Conservation (phyloP, 2,113 vertebrate species). For the cat (Felis catus) region DNA sequence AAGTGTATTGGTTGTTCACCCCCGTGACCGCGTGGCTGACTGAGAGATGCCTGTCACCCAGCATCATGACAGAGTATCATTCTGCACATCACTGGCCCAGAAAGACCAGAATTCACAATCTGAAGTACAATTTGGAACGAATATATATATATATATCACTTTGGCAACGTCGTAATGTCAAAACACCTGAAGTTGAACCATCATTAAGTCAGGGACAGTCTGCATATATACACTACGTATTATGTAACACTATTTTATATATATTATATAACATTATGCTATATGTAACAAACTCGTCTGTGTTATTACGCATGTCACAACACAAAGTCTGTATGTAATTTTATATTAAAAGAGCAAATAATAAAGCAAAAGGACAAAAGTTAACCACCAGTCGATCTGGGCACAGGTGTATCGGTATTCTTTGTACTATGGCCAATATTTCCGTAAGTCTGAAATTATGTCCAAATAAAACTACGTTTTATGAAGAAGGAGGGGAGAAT, state of each 20-base stretch:
- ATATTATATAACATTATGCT: not conserved
- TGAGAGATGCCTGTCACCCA: not conserved
- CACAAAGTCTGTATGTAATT: not conserved
- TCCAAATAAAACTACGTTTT: not conserved
- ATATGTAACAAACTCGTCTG: not conserved
- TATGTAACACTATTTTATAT: not conserved
- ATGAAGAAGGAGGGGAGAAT: not conserved
- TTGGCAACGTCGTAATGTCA: not conserved
- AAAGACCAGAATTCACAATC: not conserved
- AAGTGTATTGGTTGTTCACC: not conserved
- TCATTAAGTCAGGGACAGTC: not conserved
- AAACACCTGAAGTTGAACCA: not conserved
- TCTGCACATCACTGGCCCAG: not conserved
- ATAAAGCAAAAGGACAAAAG: not conserved
- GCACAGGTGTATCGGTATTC: not conserved
- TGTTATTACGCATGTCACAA: not conserved
- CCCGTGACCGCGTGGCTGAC: not conserved
- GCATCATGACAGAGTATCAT: not conserved
- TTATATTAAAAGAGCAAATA: not conserved
- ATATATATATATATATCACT: not conserved
- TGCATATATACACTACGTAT: not conserved
- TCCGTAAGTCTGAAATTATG: not conserved
- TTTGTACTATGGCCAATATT: not conserved
- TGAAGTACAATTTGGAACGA: not conserved
- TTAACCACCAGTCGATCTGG: not conserved